phyloP scores from a whole-genome alignment of 2,113 vertebrate species.

The Columbina picui region DNA sequence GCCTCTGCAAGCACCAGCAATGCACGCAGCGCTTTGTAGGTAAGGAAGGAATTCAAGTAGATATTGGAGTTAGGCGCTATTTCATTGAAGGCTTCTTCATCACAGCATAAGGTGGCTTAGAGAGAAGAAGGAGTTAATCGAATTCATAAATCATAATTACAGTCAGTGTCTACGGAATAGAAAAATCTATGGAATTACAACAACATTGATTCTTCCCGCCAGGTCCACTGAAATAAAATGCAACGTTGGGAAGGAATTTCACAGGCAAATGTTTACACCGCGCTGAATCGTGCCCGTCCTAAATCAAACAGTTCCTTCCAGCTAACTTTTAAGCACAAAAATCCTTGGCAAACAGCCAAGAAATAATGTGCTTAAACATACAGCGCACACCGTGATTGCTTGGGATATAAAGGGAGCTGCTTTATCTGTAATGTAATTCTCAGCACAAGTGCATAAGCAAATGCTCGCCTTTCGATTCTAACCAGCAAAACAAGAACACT shows the following conservation, averaged over 20 bases:
- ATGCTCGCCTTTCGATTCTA: rapidly evolving
- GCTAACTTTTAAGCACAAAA: background rate
- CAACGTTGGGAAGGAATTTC: background rate
- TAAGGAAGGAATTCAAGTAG: background rate
- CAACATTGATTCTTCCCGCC: background rate
- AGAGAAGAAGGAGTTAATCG: background rate
- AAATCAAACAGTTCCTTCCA: background rate
- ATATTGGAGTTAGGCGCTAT: rapidly evolving
- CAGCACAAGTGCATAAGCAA: background rate
- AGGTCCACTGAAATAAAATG: background rate
- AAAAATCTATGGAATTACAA: background rate
- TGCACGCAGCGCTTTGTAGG: background rate
- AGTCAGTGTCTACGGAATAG: background rate
- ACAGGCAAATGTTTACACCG: background rate
- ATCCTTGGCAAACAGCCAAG: background rate
- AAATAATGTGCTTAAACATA: background rate
- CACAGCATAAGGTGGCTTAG: background rate
- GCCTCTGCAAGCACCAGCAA: background rate
- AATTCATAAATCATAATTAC: background rate
- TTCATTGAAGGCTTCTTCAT: background rate
- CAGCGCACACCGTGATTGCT: background rate
- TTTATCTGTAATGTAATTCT: background rate
- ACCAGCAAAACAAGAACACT: background rate
- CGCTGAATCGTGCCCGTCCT: background rate
- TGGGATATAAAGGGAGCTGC: rapidly evolving